Evolutionary conservation across 1,140 invertebrate genomes (phyloP), one percentile per base, ranked within the genome.

Genomic region (Rhyacophila brunnea): DNA sequence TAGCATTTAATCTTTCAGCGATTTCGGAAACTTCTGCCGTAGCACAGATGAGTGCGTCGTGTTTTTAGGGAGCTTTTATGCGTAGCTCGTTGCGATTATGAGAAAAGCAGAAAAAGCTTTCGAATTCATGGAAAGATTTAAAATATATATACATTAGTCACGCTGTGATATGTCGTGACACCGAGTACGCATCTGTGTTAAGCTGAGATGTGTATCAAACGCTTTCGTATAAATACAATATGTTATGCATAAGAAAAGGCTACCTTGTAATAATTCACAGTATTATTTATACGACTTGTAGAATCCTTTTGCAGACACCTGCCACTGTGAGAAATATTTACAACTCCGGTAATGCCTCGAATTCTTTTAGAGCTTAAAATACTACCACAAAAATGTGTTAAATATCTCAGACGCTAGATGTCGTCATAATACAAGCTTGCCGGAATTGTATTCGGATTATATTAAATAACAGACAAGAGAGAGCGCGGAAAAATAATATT

Each of bases 201-300:
- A 28, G 23, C 23, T 9, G 9, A 28, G 23, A 28, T 28, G 23
- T 28, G 23, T 28, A 28, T 28, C 23, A 28, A 28, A 9, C 23
- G 9, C 23, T 5, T 28, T 28, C 23, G 23, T 28, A 28, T 28
- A 28, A 28, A 28, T 28, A 28, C 23, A 28, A 28, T 28, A 28
- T 28, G 23, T 28, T 48, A 40, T 57, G 54, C 54, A 57, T 40
- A 43, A 55, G 38, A 28, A 57, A 57, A 55, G 45, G 40, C 18
- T 52, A 52, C 44, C 19, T 42, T 49, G 43, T 47, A 48, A 58
- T 58, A 56, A 58, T 57, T 50, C 45, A 46, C 44, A 34, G 55
- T 54, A 57, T 62, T 62, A 62, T 62, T 62, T 62, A 62, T 62
- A 62, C 23, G 60, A 62, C 54, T 58, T 49, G 60, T 46, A 43